Percentiles rank a stretch among this genome's conserved stretches.
Evolutionary conservation across 2,797 vertebrate genomes (phyloP).

Genomic region (Amniataba percoides): DNA sequence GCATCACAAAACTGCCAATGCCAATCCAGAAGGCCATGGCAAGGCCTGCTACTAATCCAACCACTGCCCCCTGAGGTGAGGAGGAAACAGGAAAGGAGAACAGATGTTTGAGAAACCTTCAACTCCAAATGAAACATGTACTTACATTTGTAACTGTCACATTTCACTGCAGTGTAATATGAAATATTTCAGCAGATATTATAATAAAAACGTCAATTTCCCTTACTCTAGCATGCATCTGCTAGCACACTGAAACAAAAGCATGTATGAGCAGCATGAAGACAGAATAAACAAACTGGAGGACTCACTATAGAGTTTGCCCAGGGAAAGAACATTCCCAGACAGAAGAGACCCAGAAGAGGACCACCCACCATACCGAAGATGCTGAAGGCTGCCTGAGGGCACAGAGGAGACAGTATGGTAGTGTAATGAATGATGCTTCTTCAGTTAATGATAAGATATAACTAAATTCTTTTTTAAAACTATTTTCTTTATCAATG

Average conservation of each 20-base stretch:
- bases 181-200: neutral
- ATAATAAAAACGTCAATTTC: neutral
- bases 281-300: neutral
- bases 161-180: neutral
- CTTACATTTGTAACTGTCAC: neutral
- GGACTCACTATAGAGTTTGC: constrained; percentile 90
- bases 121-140: neutral
- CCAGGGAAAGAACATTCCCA: constrained; percentile 96
- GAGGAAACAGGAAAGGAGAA: neutral
- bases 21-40: constrained; percentile 97
- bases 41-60: constrained; percentile 89
- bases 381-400: constrained; percentile 96
- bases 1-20: constrained; percentile 88
- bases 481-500: too few relatives aligned
- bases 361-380: constrained; percentile 98
- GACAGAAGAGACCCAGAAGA: constrained; percentile 91
- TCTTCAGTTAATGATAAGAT: neutral
- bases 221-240: neutral
- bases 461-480: too few relatives aligned
- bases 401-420: neutral
- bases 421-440: neutral
- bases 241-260: neutral
- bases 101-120: neutral
- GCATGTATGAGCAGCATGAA: neutral
- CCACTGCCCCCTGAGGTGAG: constrained; percentile 89